Percentiles rank a stretch among this genome's conserved stretches.
Evolutionary conservation across 2,113 vertebrate genomes (phyloP).

Genomic region (Pungitius pungitius): DNA sequence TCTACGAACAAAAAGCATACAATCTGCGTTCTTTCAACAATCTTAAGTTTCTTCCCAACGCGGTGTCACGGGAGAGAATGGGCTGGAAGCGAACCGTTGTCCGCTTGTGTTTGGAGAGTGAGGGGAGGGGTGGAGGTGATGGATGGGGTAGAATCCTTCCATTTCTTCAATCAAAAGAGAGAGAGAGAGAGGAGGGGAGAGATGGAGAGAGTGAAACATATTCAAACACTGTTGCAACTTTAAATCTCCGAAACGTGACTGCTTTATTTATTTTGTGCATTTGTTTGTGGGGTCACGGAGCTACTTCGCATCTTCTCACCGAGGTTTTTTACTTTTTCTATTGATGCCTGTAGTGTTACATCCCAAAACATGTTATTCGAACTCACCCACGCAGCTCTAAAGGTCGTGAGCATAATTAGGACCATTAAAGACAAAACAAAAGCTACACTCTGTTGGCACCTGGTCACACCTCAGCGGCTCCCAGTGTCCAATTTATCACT

Average conservation of each 20-base stretch:
- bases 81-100: slow-evolving; percentile 54
- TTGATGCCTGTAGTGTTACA: slow-evolving; percentile 20
- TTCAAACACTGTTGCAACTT: slow-evolving; percentile 54
- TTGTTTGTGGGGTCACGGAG: slow-evolving; percentile 7
- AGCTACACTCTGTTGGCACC: slow-evolving; percentile 61
- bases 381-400: slow-evolving; percentile 52
- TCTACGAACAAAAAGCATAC: background rate
- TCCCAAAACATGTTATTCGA: slow-evolving; percentile 34
- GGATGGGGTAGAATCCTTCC: slow-evolving; percentile 55
- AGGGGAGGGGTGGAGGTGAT: slow-evolving; percentile 67
- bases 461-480: slow-evolving; percentile 69
- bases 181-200: slow-evolving; percentile 33
- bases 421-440: slow-evolving; percentile 62
- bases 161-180: slow-evolving; percentile 65
- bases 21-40: no score
- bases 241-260: slow-evolving; percentile 30
- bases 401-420: slow-evolving; percentile 69
- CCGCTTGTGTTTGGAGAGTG: slow-evolving; percentile 51
- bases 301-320: background rate
- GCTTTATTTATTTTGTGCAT: slow-evolving; percentile 8
- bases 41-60: slow-evolving; percentile 57
- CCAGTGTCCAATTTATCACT: slow-evolving; percentile 76
- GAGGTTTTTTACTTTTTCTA: slow-evolving; percentile 17
- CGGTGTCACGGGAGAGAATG: slow-evolving; percentile 65
- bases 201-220: slow-evolving; percentile 55